These are phyloP conservation scores for Chrysina gloriosa DNA, from an alignment of 2,888 invertebrate genomes.

Conservation along the genomic window DNA sequence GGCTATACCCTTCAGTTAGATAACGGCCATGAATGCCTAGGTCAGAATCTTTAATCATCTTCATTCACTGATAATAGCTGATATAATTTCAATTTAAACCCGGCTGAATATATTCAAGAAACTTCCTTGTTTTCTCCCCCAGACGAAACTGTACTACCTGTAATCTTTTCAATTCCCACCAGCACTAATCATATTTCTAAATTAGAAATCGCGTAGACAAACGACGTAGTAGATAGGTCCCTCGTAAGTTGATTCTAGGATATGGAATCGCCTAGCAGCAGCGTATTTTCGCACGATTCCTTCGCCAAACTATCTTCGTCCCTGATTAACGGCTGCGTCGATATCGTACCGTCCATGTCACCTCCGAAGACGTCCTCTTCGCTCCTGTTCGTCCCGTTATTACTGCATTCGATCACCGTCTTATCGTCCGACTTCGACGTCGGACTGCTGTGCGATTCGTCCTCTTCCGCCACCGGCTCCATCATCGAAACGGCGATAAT, in stretches of 20 bases:
- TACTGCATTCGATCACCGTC: conserved; percentile 61
- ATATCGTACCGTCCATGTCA: conserved; percentile 55
- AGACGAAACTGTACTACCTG: too few species aligned
- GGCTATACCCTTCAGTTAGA: too few species aligned
- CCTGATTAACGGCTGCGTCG: conserved; percentile 54
- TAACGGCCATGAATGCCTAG: too few species aligned
- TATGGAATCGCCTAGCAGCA: conserved; percentile 56
- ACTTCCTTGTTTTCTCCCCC: too few species aligned
- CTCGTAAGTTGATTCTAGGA: conserved; percentile 22
- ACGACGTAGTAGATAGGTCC: too few species aligned
- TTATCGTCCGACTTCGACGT: conserved; percentile 62
- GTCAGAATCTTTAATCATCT: too few species aligned
- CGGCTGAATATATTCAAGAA: too few species aligned
- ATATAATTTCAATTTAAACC: too few species aligned
- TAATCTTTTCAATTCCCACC: too few species aligned
- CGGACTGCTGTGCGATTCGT: conserved; percentile 62
- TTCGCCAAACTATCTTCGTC: conserved; percentile 58
- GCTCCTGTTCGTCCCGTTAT: conserved; percentile 53
- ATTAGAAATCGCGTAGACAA: too few species aligned
- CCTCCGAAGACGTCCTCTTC: conserved; percentile 58
- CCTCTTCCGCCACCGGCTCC: conserved; percentile 65
- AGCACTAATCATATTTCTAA: too few species aligned
- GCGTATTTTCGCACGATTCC: conserved; percentile 59
- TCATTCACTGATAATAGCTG: too few species aligned
- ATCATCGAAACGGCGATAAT: conserved; percentile 55